A percentile compares a stretch with the other conserved stretches of the same genome.
phyloP scores from a whole-genome alignment of 2,113 vertebrate species.

The Meleagris gallopavo region DNA sequence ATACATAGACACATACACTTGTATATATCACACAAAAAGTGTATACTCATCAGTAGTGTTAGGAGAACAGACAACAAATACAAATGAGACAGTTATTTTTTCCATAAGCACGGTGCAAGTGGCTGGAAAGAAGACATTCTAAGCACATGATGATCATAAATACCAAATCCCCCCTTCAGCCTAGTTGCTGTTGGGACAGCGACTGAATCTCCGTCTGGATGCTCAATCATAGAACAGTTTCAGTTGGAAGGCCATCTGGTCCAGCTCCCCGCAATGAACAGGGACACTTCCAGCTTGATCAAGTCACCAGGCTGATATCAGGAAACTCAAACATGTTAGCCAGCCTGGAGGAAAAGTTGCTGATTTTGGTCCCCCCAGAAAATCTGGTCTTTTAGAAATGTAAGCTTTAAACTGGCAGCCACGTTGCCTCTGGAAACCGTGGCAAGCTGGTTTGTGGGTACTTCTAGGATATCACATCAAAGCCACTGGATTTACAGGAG shows the following conservation, averaged over 20 bases:
- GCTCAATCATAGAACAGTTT: neutral
- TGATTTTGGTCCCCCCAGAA: neutral
- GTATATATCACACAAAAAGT: neutral
- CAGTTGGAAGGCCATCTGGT: too few species aligned
- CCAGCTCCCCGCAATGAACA: too few species aligned
- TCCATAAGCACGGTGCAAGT: neutral
- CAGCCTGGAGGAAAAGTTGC: accelerated
- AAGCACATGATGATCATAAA: neutral
- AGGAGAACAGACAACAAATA: neutral
- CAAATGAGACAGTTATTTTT: neutral
- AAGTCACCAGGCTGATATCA: neutral
- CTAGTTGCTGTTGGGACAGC: neutral
- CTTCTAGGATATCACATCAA: neutral
- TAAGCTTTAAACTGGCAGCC: neutral
- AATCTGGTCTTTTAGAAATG: neutral
- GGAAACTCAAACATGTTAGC: neutral
- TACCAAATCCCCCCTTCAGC: neutral
- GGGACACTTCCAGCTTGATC: too few species aligned
- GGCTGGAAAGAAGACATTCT: neutral
- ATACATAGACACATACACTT: neutral
- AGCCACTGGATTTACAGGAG: neutral
- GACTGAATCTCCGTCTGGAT: neutral
- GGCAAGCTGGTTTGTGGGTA: neutral
- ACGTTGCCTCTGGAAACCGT: neutral
- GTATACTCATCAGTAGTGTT: neutral